Conservation (phyloP, 2,797 vertebrate genomes). For the Emydoidea blandingii region DNA sequence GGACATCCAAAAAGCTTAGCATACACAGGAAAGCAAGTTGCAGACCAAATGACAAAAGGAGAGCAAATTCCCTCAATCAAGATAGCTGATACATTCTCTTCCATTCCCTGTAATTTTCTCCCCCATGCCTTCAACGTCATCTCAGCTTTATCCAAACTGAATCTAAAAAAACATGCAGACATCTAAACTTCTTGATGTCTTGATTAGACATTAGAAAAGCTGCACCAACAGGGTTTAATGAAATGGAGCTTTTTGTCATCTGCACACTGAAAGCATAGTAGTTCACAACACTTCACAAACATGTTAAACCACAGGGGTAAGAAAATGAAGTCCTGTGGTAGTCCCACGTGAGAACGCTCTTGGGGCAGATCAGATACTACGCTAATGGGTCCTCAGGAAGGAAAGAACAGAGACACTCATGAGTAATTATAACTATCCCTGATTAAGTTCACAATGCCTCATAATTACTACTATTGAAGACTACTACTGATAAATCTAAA, state of each 20-base stretch:
- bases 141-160: not conserved
- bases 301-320: not conserved
- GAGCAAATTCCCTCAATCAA: not conserved
- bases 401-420: not conserved
- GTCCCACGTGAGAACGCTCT: not conserved
- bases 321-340: not conserved
- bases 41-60: not conserved
- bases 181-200: not conserved
- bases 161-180: not conserved
- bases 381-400: not conserved
- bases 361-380: rapidly evolving
- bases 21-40: not conserved
- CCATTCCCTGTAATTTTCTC: not conserved
- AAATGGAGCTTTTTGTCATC: not conserved
- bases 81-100: rapidly evolving
- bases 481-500: not conserved
- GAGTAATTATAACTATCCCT: not conserved
- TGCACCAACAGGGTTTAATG: not conserved
- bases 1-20: not conserved
- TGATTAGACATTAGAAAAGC: not conserved
- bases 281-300: not conserved
- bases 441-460: not conserved
- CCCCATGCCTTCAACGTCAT: not conserved
- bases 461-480: not conserved
- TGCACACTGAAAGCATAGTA: rapidly evolving